Evolutionary conservation across 2,797 vertebrate genomes (phyloP), one percentile per base, ranked within the genome.

Genomic region (Catharus ustulatus): DNA sequence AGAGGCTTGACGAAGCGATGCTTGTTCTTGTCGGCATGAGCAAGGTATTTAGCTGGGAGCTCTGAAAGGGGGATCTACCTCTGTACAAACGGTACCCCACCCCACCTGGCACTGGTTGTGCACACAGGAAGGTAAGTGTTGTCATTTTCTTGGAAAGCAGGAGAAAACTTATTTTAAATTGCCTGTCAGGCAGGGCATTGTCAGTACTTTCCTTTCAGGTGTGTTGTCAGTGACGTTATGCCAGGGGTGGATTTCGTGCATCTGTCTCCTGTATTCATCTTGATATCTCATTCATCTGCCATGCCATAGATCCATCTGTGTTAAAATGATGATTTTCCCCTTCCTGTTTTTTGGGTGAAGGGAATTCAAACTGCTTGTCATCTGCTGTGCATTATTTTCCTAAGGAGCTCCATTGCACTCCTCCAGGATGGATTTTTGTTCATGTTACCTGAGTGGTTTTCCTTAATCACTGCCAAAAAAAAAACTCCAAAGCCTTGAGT

Each of bases 111-210:
- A 15, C 55, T 45, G 66, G 18, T 32, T 78, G 38, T 63, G 43
- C 32, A 38, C 9, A 10, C 24, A 13, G 62, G 68, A 87, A 89
- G 92, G 95, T 97, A 95, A 95, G 94, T 86, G 79, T 34, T 34
- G 5, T 72, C 2, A 4, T 90, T 92, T 94, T 84, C 92, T 82
- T 68, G 67, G 62, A 92, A 80, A 88, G 88, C 29, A 51, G n/a
- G 63, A 30, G 64, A 87, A 45, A 89, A 76, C 57, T 84, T 89
- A 18, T 27, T 75, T 87, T 51, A 72, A 94, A 78, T n/a, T 12
- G 16, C 59, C 55, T 30, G 21, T 46, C 20, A 75, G 82, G 15
- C 57, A 61, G 48, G 61, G 27, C 22, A 1, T 32, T 73, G 81
- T 74, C 54, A 59, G 45, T 58, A 40, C 74, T 61, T 82, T 57